Conservation (phyloP, 2,113 vertebrate species). For the Anarhynchus alexandrinus region DNA sequence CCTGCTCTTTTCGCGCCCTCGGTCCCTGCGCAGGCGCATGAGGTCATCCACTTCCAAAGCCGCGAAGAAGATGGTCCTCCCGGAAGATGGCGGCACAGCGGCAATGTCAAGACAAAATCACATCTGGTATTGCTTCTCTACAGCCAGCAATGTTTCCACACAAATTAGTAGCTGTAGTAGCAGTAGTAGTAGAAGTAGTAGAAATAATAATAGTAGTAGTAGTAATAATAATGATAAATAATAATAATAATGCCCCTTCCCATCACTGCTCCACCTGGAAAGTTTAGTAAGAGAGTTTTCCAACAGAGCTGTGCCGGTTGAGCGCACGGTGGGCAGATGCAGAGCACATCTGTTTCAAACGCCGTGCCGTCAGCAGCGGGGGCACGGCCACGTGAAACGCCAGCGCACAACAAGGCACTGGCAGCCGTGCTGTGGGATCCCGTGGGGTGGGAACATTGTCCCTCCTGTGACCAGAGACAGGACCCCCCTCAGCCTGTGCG, state of each 20-base stretch:
- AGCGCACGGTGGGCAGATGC: neutral
- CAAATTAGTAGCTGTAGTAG: neutral
- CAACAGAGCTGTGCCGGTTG: neutral
- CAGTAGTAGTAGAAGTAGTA: neutral
- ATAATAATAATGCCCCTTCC: neutral
- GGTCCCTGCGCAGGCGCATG: too few relatives aligned
- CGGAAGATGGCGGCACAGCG: too few relatives aligned
- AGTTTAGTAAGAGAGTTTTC: neutral
- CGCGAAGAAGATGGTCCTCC: too few relatives aligned
- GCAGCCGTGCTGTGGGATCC: neutral
- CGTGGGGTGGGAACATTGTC: neutral
- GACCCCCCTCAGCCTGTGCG: neutral
- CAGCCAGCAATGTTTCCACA: neutral
- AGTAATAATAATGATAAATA: too few relatives aligned
- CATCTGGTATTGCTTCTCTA: too few relatives aligned
- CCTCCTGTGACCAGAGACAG: neutral
- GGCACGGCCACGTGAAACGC: neutral
- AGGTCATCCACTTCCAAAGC: too few relatives aligned
- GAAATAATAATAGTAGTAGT: neutral
- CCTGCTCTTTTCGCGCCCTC: too few relatives aligned
- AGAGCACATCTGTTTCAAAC: constrained; percentile 19
- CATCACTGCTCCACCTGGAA: neutral
- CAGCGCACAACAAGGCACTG: neutral
- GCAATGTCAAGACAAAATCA: too few relatives aligned
- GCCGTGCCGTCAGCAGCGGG: neutral